phyloP scores from a whole-genome alignment of 1,140 invertebrate species.

The Bombus difficillimus region DNA sequence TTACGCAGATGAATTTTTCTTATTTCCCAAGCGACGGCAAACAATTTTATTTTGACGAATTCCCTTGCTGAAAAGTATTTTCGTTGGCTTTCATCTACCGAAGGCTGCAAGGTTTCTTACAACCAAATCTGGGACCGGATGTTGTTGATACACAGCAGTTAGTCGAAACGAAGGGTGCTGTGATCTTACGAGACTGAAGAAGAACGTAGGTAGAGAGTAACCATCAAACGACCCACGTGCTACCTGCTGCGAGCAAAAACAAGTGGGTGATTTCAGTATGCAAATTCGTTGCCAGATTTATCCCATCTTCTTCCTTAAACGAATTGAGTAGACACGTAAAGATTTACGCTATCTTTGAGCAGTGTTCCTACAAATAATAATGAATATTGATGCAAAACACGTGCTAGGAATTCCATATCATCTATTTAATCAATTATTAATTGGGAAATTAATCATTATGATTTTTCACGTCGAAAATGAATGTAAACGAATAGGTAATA shows the following conservation, averaged over 20 bases:
- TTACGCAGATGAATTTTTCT: not conserved
- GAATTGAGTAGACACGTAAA: conserved; percentile 1
- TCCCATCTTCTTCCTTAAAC: conserved; percentile 8
- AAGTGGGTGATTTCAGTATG: conserved; percentile 71
- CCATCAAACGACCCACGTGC: conserved; percentile 67
- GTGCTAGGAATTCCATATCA: no score
- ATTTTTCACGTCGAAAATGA: no score
- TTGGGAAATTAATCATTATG: no score
- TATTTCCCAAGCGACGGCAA: not conserved
- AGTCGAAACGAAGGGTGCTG: conserved; percentile 67
- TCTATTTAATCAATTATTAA: no score
- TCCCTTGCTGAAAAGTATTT: conserved; percentile 20
- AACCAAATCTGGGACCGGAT: conserved; percentile 67
- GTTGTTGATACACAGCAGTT: conserved; percentile 68
- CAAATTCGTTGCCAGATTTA: conserved; percentile 65
- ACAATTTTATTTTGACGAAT: not conserved
- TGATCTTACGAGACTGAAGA: conserved; percentile 55
- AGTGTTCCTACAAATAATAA: not conserved
- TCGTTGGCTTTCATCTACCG: conserved; percentile 56
- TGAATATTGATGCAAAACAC: no score
- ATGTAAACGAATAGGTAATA: no score
- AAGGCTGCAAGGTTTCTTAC: conserved; percentile 27
- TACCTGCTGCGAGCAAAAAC: conserved; percentile 73
- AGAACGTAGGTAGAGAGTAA: conserved; percentile 69
- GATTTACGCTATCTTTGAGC: conserved; percentile 33